A percentile compares a stretch with the other conserved stretches of the same genome.
Evolutionary conservation across 2,888 invertebrate species (phyloP).

Genomic region (Cancer borealis): DNA sequence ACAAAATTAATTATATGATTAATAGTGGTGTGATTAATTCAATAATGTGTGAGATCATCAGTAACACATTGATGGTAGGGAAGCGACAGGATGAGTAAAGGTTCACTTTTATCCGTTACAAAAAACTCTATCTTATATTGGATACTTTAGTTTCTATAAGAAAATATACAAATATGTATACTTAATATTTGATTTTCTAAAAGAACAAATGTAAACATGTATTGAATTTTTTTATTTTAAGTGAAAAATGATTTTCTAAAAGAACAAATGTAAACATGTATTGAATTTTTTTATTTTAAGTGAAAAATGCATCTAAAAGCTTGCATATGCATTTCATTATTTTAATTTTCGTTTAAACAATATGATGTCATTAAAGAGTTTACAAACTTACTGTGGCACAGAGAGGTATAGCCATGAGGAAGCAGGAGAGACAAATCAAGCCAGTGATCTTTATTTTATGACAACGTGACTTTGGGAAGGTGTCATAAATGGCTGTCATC

Average conservation of each 20-base stretch:
- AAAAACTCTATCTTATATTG: too few species aligned
- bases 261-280: background rate
- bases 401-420: slow-evolving; percentile 78
- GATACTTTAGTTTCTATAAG: background rate
- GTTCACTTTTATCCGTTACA: too few species aligned
- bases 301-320: background rate
- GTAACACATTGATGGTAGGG: too few species aligned
- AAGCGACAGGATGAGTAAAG: too few species aligned
- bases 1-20: too few species aligned
- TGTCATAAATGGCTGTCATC: slow-evolving; percentile 85
- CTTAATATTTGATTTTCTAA: background rate
- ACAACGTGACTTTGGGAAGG: slow-evolving; percentile 79
- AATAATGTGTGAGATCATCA: too few species aligned
- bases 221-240: background rate
- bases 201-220: background rate
- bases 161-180: background rate
- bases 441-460: slow-evolving; percentile 78
- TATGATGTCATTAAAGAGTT: background rate
- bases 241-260: background rate
- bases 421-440: slow-evolving; percentile 78
- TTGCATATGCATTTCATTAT: background rate
- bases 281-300: background rate
- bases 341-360: background rate
- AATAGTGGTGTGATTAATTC: too few species aligned
- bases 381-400: slow-evolving; percentile 67